Evolutionary conservation across 2,113 vertebrate species (phyloP).

Genomic region (Sinosuthora webbiana): DNA sequence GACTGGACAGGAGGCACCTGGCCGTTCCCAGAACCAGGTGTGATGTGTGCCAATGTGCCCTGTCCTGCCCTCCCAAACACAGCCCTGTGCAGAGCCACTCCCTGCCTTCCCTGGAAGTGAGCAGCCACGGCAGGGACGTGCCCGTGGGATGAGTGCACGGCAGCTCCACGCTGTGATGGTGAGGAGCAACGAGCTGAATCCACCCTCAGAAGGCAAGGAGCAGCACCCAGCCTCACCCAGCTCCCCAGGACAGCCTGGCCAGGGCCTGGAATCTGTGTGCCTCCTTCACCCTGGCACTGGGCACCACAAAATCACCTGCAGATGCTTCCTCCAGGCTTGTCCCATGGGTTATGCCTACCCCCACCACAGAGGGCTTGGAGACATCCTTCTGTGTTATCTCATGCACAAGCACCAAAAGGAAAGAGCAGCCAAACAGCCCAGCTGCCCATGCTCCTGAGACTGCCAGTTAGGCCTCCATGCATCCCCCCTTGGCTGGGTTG

Average conservation of each 20-base stretch:
- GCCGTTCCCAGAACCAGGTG: neutral
- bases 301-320: neutral
- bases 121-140: accelerated
- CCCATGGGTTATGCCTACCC: neutral
- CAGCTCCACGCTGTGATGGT: accelerated
- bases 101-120: neutral
- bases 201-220: neutral
- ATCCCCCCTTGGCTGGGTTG: neutral
- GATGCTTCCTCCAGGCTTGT: neutral
- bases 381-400: neutral
- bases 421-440: neutral
- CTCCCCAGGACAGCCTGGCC: neutral
- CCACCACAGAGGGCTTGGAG: neutral
- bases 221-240: neutral
- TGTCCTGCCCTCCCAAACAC: neutral
- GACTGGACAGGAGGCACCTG: neutral
- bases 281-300: neutral
- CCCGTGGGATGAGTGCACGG: neutral
- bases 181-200: neutral
- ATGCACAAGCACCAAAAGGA: neutral
- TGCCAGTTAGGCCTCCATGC: neutral
- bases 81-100: neutral
- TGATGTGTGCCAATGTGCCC: neutral
- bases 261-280: neutral
- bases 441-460: accelerated